Evolutionary conservation across 2,888 invertebrate genomes (phyloP).

Genomic region (Xylota segnis): DNA sequence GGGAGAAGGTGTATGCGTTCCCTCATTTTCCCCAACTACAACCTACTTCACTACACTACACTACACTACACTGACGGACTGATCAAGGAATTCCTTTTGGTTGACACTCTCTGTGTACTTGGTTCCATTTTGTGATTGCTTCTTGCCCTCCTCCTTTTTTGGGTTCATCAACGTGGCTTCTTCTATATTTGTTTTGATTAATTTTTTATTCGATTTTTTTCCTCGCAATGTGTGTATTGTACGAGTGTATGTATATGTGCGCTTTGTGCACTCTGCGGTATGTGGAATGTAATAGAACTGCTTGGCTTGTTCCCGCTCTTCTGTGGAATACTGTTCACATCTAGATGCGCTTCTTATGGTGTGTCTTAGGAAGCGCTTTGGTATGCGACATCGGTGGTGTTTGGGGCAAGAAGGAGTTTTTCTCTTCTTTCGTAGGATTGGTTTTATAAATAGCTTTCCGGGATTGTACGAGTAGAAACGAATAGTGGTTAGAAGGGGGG

Average conservation of each 20-base stretch:
- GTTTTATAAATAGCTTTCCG: conserved; percentile 70
- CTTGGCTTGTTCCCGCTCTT: conserved; percentile 53
- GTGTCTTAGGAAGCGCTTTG: conserved; percentile 53
- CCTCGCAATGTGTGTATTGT: not conserved
- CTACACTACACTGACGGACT: not conserved
- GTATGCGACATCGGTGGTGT: conserved; percentile 56
- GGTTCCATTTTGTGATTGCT: conserved; percentile 43
- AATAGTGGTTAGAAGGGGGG: not conserved
- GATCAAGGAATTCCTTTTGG: conserved; percentile 58
- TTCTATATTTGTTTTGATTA: conserved; percentile 64
- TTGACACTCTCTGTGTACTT: conserved; percentile 56
- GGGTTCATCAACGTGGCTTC: conserved; percentile 6
- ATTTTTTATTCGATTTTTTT: conserved; percentile 34
- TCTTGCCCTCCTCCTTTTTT: conserved; percentile 2
- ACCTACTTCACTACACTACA: too few species aligned
- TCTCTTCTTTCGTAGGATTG: conserved; percentile 41
- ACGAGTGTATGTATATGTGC: not conserved
- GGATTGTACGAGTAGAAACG: conserved; percentile 14
- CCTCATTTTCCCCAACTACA: conserved; percentile 33
- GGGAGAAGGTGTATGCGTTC: conserved; percentile 27
- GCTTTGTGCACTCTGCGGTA: conserved; percentile 54
- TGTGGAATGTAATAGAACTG: conserved; percentile 72
- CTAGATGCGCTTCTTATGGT: conserved; percentile 57
- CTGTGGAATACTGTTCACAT: not conserved
- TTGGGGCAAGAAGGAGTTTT: conserved; percentile 35